These are phyloP conservation scores for Deilephila elpenor DNA, from an alignment of 2,888 invertebrate species.

Conservation along the genomic window DNA sequence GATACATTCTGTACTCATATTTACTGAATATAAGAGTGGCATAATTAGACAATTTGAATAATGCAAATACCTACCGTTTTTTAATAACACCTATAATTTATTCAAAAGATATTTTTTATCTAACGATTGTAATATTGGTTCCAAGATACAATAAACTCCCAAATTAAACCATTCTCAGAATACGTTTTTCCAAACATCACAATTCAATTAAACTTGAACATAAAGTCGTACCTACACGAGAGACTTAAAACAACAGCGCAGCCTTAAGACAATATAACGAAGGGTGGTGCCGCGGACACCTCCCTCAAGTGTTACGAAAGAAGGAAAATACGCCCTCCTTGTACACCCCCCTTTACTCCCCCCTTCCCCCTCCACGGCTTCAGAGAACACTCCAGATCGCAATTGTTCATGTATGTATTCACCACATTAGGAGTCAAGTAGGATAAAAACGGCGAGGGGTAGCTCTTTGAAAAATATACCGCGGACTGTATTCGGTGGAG, in stretches of 20 bases:
- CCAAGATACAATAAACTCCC: background rate
- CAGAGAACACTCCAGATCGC: constrained; percentile 70
- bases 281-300: constrained; percentile 40
- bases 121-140: background rate
- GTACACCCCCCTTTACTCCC: constrained; percentile 10
- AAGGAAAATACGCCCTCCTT: constrained; percentile 52
- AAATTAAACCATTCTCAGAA: background rate
- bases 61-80: no score
- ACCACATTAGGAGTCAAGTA: constrained; percentile 88
- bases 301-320: constrained; percentile 65
- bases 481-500: constrained; percentile 28
- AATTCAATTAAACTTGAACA: constrained; percentile 8
- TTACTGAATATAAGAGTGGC: no score
- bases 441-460: constrained; percentile 82
- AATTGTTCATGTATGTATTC: constrained; percentile 89
- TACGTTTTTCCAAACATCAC: background rate
- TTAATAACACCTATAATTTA: no score
- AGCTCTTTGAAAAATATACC: constrained; percentile 59
- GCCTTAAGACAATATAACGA: constrained; percentile 49
- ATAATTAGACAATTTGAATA: no score
- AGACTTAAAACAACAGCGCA: constrained; percentile 44
- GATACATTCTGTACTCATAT: no score
- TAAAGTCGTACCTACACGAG: constrained; percentile 26
- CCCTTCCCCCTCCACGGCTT: constrained; percentile 42
- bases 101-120: background rate